Base-by-base conservation (phyloP, 2,113 vertebrate species). In the Ciconia boyciana region DNA sequence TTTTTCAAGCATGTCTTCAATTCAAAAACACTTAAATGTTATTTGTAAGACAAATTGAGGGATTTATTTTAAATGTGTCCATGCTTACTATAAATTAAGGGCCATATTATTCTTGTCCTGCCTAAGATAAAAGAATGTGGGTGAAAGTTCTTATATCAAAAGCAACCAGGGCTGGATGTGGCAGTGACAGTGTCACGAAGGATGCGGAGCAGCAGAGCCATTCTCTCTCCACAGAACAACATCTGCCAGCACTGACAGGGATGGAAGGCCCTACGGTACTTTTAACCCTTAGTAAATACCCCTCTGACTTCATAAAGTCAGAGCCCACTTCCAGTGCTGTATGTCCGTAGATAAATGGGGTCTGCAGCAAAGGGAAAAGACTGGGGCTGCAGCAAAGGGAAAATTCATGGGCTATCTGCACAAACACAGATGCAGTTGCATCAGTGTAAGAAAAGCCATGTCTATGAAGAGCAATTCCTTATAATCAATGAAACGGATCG, bases 1-100 rank as follows among this genome's bases (percentile, higher is more conserved):
- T 85, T 96, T 93, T 88, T 93, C 71, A 93, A 97, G 91, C n/a
- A 88, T 90, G 78, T 91, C 78, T 95, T 91, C 75, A 91, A 94
- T 94, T 96, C 89, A 83, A 86, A 94, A 96, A 13, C 87, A 83
- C 71, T 95, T 93, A 95, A 71, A 87, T 85, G 71, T 68, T 93
- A 93, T 96, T 95, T 83, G 66, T 83, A 94, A 95, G 66, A 86
- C 51, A 93, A 95, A 90, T 83, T 88, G 91, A 90, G 68, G 36
- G 46, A 72, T 89, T 95, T 96, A 80, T 95, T 94, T 97, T 87
- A 83, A 87, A 94, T 22, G 10, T n/a, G 64, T 86, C 66, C 79
- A 55, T 64, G 89, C 87, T 95, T 95, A 86, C 62, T 86, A 86
- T 88, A 94, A 91, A 96, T 91, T 94, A 88, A 90, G 43, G 60